Evolutionary conservation across 1,140 invertebrate species (phyloP).

Genomic region (Papilio machaon): DNA sequence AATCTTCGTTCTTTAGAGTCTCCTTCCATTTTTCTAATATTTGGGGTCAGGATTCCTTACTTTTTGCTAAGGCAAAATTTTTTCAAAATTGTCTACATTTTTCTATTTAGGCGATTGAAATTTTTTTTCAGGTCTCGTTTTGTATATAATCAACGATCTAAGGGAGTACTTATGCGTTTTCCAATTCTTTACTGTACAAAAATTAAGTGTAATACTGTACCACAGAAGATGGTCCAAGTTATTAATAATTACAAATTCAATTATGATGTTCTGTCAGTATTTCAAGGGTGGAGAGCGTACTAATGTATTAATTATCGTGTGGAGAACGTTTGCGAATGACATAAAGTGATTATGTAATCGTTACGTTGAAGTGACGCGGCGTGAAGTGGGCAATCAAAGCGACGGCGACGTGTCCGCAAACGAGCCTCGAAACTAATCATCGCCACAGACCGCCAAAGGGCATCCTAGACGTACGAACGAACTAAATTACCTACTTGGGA

Average conservation of each 20-base stretch:
- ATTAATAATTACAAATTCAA: not conserved
- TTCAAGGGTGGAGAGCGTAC: not conserved
- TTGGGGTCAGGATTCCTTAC: not conserved
- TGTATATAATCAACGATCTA: not conserved
- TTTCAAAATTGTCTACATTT: not conserved
- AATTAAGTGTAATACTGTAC: not conserved
- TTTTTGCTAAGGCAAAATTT: too few species aligned
- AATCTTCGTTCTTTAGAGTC: not conserved
- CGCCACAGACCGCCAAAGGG: conserved; percentile 41
- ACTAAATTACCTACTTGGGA: conserved; percentile 42
- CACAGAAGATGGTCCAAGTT: not conserved
- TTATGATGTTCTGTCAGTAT: not conserved
- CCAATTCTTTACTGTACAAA: not conserved
- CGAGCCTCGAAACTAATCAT: conserved; percentile 46
- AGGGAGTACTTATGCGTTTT: not conserved
- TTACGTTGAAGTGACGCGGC: not conserved
- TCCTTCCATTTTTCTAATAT: not conserved
- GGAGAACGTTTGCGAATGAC: not conserved
- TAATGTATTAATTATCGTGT: conserved; percentile 8
- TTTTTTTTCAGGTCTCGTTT: too few species aligned
- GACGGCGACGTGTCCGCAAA: conserved; percentile 33
- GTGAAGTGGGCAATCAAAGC: conserved; percentile 46
- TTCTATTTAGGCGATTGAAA: too few species aligned
- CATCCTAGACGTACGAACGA: conserved; percentile 40
- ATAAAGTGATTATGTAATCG: conserved; percentile 18